Conservation (phyloP, 1,140 invertebrate species). For the Bursaphelenchus mucronatus region DNA sequence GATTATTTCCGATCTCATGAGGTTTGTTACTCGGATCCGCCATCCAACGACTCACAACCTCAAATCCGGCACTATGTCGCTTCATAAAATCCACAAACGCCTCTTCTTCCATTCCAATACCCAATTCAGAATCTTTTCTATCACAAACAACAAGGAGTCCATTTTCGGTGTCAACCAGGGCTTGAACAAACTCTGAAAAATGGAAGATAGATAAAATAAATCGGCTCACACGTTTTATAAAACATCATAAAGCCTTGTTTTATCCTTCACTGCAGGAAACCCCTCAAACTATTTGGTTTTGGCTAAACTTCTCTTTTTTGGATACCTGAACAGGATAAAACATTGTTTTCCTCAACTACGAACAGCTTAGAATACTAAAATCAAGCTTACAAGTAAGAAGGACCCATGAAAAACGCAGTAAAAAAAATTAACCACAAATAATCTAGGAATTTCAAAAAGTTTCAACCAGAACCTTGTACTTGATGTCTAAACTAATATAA, state of each 20-base stretch:
- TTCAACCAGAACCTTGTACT: too few species aligned
- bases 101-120: slow-evolving; percentile 59
- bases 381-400: too few species aligned
- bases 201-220: not conserved
- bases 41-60: slow-evolving; percentile 56
- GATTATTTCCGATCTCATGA: slow-evolving; percentile 48
- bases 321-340: too few species aligned
- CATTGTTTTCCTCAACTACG: too few species aligned
- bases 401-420: too few species aligned
- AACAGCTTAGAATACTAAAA: too few species aligned
- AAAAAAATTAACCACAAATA: too few species aligned
- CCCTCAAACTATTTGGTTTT: too few species aligned
- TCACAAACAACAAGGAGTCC: slow-evolving; percentile 58
- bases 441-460: too few species aligned
- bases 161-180: slow-evolving; percentile 51
- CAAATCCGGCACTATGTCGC: slow-evolving; percentile 35
- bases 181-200: slow-evolving; percentile 46
- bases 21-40: slow-evolving; percentile 42
- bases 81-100: slow-evolving; percentile 40
- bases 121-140: slow-evolving; percentile 47
- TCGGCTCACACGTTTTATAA: not conserved
- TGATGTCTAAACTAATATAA: too few species aligned
- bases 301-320: too few species aligned
- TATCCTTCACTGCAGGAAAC: too few species aligned
- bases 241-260: not conserved